Evolutionary conservation across 2,888 invertebrate species (phyloP).

Genomic region (Piscicola geometra): DNA sequence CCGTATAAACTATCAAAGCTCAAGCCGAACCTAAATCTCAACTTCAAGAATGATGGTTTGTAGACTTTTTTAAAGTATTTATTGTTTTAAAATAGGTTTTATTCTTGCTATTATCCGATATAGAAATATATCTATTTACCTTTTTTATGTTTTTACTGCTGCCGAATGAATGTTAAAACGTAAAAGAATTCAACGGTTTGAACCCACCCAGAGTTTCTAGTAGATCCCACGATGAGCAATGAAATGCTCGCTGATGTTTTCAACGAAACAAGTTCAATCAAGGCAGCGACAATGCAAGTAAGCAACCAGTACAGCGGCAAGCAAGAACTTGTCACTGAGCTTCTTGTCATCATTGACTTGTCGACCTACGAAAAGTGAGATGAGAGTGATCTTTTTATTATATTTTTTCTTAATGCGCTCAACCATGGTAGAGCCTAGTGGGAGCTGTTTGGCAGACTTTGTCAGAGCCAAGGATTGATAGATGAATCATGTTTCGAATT

Average conservation of each 20-base stretch:
- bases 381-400: no score
- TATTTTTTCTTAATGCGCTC: no score
- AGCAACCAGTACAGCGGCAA: no score
- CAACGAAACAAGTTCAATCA: background rate
- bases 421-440: no score
- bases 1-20: background rate
- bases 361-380: background rate
- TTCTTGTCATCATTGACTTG: background rate
- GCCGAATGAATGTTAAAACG: background rate
- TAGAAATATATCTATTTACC: no score
- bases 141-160: no score
- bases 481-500: no score
- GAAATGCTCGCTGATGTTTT: background rate
- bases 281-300: no score
- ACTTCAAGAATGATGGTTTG: background rate
- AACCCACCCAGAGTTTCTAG: background rate
- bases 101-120: background rate
- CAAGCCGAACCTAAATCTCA: background rate
- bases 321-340: background rate
- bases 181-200: no score
- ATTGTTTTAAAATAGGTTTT: background rate
- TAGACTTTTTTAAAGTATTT: background rate
- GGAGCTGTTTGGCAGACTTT: no score
- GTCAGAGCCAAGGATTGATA: no score
- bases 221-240: background rate